Evolutionary conservation across 2,797 vertebrate species (phyloP).

Genomic region (Crenuchus spilurus): DNA sequence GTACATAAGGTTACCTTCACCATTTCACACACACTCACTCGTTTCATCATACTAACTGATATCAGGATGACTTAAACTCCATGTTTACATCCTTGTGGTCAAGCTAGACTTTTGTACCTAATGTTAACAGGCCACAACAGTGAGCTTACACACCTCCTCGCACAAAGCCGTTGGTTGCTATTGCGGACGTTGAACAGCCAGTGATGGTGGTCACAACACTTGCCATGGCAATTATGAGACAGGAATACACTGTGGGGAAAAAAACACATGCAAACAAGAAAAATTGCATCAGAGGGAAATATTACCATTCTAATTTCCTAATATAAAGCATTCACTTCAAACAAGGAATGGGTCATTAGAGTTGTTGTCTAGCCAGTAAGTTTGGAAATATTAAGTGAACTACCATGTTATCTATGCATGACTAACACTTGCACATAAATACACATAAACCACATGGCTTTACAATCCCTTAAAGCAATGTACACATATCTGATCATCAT

Average conservation of each 20-base stretch:
- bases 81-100: background rate
- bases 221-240: slow-evolving; percentile 90
- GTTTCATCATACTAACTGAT: background rate
- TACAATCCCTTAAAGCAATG: too few species aligned
- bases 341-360: background rate
- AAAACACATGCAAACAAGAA: slow-evolving; percentile 7
- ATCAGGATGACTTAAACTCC: background rate
- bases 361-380: too few species aligned
- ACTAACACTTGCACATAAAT: too few species aligned
- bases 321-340: background rate
- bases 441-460: too few species aligned
- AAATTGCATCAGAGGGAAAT: background rate
- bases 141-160: slow-evolving; percentile 87
- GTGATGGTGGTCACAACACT: slow-evolving; percentile 97
- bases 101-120: background rate
- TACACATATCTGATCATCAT: too few species aligned
- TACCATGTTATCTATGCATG: too few species aligned
- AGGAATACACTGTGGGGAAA: slow-evolving; percentile 80
- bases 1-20: slow-evolving; percentile 13
- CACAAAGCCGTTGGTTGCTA: slow-evolving; percentile 98
- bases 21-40: background rate
- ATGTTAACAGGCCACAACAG: background rate
- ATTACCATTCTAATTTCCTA: background rate
- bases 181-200: slow-evolving; percentile 95
- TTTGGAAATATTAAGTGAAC: too few species aligned